phyloP scores from a whole-genome alignment of 2,888 invertebrate species.

The Cerceris ruficornis region DNA sequence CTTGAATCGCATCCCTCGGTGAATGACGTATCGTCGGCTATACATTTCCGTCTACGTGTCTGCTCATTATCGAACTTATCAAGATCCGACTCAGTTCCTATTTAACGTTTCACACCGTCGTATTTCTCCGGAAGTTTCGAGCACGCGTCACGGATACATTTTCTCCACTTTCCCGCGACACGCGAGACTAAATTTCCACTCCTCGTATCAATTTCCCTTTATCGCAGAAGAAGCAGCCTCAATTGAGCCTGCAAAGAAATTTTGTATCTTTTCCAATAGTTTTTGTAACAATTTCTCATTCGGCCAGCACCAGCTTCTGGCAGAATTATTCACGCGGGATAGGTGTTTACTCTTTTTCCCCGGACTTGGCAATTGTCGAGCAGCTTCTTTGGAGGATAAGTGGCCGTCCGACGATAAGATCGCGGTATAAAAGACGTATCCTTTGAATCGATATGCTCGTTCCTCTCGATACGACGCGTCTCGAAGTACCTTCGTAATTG shows the following conservation, averaged over 20 bases:
- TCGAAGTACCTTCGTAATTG: too few relatives aligned
- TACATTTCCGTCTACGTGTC: neutral
- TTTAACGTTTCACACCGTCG: slow-evolving; percentile 27
- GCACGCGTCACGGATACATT: slow-evolving; percentile 18
- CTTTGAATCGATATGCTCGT: too few relatives aligned
- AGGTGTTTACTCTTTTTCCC: too few relatives aligned
- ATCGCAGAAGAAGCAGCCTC: neutral
- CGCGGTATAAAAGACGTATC: too few relatives aligned
- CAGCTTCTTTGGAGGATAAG: too few relatives aligned
- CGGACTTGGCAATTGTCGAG: too few relatives aligned
- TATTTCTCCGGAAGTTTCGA: slow-evolving; percentile 38
- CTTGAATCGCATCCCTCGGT: neutral
- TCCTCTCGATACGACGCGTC: too few relatives aligned
- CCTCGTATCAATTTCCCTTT: slow-evolving; percentile 20
- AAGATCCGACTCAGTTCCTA: slow-evolving; percentile 9
- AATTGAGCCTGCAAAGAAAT: neutral
- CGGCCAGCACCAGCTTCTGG: too few relatives aligned
- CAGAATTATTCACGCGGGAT: too few relatives aligned
- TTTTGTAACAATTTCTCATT: neutral
- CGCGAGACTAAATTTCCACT: slow-evolving; percentile 7
- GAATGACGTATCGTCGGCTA: neutral
- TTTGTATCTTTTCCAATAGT: too few relatives aligned
- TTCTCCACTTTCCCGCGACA: slow-evolving; percentile 46
- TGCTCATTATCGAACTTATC: neutral
- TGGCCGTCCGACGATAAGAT: too few relatives aligned